Percentiles rank a stretch among this genome's conserved stretches.
These are phyloP conservation scores for Spea hammondii DNA, from an alignment of 2,797 vertebrate genomes.

Conservation along the genomic window DNA sequence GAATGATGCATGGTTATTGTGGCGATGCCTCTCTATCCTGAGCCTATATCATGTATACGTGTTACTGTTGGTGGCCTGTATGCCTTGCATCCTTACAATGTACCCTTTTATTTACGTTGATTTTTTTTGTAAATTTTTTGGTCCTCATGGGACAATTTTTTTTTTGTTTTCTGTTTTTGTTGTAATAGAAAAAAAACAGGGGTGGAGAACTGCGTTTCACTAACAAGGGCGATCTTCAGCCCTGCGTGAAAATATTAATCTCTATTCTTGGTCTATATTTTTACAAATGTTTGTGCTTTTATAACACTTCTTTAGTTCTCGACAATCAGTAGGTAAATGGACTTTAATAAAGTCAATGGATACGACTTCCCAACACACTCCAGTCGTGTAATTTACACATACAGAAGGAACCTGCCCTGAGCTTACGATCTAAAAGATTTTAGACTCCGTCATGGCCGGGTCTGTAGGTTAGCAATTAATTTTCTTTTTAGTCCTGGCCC, in stretches of 20 bases:
- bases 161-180: no score
- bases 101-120: background rate
- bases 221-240: background rate
- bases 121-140: background rate
- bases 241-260: background rate
- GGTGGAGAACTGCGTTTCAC: background rate
- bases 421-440: no score
- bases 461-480: no score
- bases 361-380: no score
- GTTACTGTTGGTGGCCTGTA: background rate
- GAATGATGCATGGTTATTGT: slow-evolving; percentile 13
- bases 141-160: no score
- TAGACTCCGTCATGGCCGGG: no score
- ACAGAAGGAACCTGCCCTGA: no score
- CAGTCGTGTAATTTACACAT: no score
- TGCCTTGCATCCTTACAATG: background rate
- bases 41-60: background rate
- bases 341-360: no score
- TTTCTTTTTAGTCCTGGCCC: no score
- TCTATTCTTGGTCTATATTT: background rate
- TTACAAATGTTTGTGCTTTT: background rate
- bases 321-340: no score
- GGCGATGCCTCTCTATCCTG: background rate
- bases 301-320: no score
- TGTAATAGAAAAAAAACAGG: background rate